Evolutionary conservation across 2,113 vertebrate genomes (phyloP).

Genomic region (Malurus melanocephalus): DNA sequence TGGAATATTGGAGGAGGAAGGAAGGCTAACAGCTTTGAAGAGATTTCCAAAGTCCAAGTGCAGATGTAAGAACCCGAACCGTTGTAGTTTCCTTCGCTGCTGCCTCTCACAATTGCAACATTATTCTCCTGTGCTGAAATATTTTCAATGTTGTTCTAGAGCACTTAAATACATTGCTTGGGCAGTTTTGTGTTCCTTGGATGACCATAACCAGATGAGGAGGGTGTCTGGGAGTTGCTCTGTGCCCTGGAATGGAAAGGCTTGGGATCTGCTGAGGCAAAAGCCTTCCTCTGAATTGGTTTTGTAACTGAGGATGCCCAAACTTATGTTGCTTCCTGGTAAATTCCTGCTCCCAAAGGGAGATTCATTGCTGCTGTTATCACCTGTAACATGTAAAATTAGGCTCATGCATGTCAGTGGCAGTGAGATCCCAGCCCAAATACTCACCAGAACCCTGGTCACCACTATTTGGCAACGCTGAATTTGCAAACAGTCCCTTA

Average conservation of each 20-base stretch:
- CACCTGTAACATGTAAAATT: neutral
- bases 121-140: neutral
- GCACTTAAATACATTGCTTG: neutral
- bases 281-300: neutral
- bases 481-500: neutral
- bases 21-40: neutral
- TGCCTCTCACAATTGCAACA: neutral
- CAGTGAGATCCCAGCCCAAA: neutral
- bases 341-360: neutral
- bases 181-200: neutral
- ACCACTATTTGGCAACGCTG: fast-evolving
- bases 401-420: neutral
- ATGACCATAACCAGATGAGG: neutral
- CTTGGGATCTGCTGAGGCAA: neutral
- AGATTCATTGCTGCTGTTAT: fast-evolving
- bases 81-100: neutral
- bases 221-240: neutral
- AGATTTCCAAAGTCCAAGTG: neutral
- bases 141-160: neutral
- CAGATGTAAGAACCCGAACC: neutral
- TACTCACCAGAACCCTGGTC: neutral
- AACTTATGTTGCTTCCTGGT: neutral
- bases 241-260: neutral
- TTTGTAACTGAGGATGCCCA: neutral
- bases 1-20: neutral